Base-by-base conservation (phyloP, 1,140 invertebrate species). In the Saccostrea glomerata region DNA sequence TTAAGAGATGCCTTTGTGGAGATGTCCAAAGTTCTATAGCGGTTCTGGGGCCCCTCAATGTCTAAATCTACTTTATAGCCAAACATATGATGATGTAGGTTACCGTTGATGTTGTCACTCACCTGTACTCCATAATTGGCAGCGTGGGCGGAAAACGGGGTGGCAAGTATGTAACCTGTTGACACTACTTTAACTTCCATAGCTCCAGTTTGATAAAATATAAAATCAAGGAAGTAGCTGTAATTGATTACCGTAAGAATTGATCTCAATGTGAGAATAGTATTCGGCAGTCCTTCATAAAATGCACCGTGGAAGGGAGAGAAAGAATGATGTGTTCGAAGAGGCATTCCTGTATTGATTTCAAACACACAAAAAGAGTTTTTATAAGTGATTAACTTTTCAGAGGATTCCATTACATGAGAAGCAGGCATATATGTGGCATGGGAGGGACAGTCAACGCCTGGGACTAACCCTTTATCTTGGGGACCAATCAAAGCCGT, bases 161-260 rank as follows among this genome's bases (percentile, higher is more conserved):
- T 90, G n/a, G 92, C 63, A 36, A 91, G 60, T 73, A 93, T 89
- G 89, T 92, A 93, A 5, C 93, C 93, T 9, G 92, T 93, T 20
- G 93, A 91, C 17, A 91, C 66, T 12, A 89, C 89, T 54, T 90
- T 91, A 2, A 92, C 88, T 84, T 93, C 91, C 9, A 94, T 30
- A 23, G 89, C 93, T 6, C 92, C 93, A 84, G 92, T 93, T 66
- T 90, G 91, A 84, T 93, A 93, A 77, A 94, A 94, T 13, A 92
- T 89, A 77, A 92, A 89, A 87, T 94, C 93, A 30, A 93, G 87
- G 30, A 94, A 92, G 87, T 94, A 93, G 84, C 93, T 92, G 86
- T 93, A 94, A 86, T 93, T 93, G 60, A 82, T 88, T 17, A 92
- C 89, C 9, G 90, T 90, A n/a, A 89, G 55, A 23, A 92, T 91